These are phyloP conservation scores for Eupelmus urozonus DNA, from an alignment of 2,888 invertebrate species.

Conservation along the genomic window DNA sequence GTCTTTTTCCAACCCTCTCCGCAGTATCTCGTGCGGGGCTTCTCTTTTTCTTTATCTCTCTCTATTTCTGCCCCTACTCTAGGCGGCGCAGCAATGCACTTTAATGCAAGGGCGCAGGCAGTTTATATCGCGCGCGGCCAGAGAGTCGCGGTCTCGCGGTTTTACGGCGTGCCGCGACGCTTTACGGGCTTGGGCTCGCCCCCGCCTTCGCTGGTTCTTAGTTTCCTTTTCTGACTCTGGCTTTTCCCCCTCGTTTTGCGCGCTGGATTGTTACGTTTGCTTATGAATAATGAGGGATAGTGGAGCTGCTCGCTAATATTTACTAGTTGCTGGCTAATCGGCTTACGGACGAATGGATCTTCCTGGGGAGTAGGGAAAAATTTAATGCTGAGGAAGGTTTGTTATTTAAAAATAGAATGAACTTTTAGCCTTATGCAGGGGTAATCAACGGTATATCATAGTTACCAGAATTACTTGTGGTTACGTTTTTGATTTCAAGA, in stretches of 20 bases:
- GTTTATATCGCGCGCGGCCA: slow-evolving; percentile 33
- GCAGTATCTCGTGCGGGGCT: neutral
- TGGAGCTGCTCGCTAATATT: neutral
- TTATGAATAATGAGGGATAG: neutral
- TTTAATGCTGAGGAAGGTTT: too few species aligned
- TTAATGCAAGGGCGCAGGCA: slow-evolving; percentile 29
- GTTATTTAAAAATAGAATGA: too few species aligned
- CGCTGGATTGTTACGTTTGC: slow-evolving; percentile 4
- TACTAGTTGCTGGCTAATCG: too few species aligned
- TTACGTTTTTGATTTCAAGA: too few species aligned
- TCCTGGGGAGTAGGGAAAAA: too few species aligned
- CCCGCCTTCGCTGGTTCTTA: too few species aligned
- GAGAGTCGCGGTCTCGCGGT: slow-evolving; percentile 34
- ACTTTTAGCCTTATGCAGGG: too few species aligned
- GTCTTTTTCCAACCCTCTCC: slow-evolving; percentile 13
- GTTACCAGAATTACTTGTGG: too few species aligned
- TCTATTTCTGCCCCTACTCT: slow-evolving; percentile 2
- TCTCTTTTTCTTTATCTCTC: neutral
- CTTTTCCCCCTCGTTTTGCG: slow-evolving; percentile 1
- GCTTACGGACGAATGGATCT: too few species aligned
- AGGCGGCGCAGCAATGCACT: slow-evolving; percentile 21
- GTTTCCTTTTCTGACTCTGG: neutral
- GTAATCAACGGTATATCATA: too few species aligned
- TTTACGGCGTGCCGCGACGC: slow-evolving; percentile 41
- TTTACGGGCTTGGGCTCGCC: slow-evolving; percentile 27